These are phyloP conservation scores for Acrocephalus kingi DNA, from an alignment of 2,113 vertebrate species.

Conservation along the genomic window DNA sequence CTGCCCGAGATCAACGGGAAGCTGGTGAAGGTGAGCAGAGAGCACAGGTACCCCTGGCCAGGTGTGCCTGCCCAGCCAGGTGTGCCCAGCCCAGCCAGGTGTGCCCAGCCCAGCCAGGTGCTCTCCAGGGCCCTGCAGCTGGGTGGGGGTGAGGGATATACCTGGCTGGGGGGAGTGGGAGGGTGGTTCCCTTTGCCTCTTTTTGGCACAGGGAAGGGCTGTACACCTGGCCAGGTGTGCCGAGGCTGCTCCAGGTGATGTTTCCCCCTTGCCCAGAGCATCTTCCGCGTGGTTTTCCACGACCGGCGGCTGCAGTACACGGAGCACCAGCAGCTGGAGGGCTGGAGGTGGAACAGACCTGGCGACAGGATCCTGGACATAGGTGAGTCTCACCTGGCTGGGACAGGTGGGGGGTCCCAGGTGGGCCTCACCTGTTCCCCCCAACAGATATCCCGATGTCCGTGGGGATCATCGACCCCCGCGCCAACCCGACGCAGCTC, in stretches of 20 bases:
- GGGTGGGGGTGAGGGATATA: not conserved
- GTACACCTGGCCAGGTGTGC: not conserved
- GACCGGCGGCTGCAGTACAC: slow-evolving; percentile 96
- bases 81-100: not conserved
- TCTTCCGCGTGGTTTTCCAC: slow-evolving; percentile 95
- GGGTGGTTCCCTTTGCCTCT: not conserved
- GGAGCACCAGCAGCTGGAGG: slow-evolving; percentile 96
- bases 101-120: not conserved
- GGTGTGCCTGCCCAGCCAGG: not conserved
- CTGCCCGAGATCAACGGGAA: slow-evolving; percentile 94
- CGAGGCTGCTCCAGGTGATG: not conserved
- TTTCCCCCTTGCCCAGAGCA: slow-evolving; percentile 77
- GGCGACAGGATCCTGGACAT: slow-evolving; percentile 96
- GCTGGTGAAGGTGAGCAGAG: slow-evolving; percentile 89
- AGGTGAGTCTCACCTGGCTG: slow-evolving; percentile 75
- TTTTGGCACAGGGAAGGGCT: not conserved
- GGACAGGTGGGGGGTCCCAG: not conserved
- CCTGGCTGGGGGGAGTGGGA: not conserved
- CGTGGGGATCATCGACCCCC: slow-evolving; percentile 94
- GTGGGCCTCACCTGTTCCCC: not conserved
- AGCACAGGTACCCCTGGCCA: rapidly evolving
- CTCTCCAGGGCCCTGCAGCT: rapidly evolving
- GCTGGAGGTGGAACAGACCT: slow-evolving; percentile 96
- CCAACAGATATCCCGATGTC: slow-evolving; percentile 94
- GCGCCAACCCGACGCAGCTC: slow-evolving; percentile 95